A percentile compares a stretch with the other conserved stretches of the same genome.
These are phyloP conservation scores for Chloroceryle amazona DNA, from an alignment of 2,797 vertebrate species.

Conservation along the genomic window DNA sequence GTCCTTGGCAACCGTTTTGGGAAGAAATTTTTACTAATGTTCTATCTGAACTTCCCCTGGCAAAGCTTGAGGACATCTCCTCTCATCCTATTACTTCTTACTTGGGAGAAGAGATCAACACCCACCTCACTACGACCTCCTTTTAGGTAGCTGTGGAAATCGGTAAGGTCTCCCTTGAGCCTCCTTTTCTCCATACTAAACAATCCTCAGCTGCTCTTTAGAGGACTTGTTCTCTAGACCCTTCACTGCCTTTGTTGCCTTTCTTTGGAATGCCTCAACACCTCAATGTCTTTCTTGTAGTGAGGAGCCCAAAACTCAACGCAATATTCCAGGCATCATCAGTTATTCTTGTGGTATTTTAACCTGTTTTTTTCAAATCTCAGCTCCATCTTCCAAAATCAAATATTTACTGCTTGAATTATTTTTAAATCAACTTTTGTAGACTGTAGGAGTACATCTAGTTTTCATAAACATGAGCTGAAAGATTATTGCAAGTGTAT, in stretches of 20 bases:
- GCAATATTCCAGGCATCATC: not conserved
- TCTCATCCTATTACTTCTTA: not conserved
- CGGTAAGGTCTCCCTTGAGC: rapidly evolving
- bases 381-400: not conserved
- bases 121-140: rapidly evolving
- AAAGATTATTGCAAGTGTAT: not conserved
- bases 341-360: not conserved
- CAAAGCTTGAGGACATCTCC: not conserved
- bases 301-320: not conserved
- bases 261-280: not conserved
- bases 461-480: not conserved
- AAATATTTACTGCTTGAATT: not conserved
- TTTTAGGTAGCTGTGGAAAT: not conserved
- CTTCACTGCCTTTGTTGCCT: rapidly evolving
- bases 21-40: not conserved
- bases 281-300: not conserved
- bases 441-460: not conserved
- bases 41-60: not conserved
- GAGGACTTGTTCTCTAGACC: not conserved
- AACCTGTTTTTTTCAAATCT: not conserved
- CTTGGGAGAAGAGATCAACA: rapidly evolving
- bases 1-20: rapidly evolving
- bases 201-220: not conserved
- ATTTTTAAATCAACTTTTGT: not conserved
- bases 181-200: not conserved